Evolutionary conservation across 2,113 vertebrate species (phyloP), one percentile per base, ranked within the genome.

Genomic region (Corydoras sp.): DNA sequence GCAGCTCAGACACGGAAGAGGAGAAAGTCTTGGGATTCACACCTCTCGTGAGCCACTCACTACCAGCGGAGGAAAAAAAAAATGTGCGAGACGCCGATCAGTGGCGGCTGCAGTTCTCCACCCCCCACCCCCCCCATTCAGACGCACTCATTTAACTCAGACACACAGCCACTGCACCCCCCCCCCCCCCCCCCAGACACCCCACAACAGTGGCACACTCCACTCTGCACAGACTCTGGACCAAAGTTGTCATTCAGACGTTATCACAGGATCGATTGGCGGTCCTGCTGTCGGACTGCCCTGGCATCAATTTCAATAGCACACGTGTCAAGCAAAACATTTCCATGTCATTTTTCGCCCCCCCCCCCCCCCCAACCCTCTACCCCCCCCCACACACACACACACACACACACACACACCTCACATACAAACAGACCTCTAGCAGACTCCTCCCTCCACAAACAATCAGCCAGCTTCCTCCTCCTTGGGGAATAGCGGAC

Each of bases 401-500:
- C 79, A 53, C 18, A 63, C 68, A 54, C 77, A 79, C 79, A 53
- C 76, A 65, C 55, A 51, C 70, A 70, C 53, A 60, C 74, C 55
- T 48, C 72, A 70, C 53, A 60, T 72, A 76, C 72, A 32, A 43
- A 81, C 76, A 65, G 82, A 81, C 76, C 77, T 80, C 77, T 79
- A 68, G 10, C 67, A 76, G 81, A 84, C 84, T 85, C 83, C 85
- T 81, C 84, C 86, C 69, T 82, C 84, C 76, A 80, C 81, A 75
- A 74, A 67, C 55, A 80, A 83, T 81, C 10, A 61, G 80, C 85
- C 82, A 79, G 81, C 83, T 80, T 83, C 79, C 81, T 86, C 77
- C 77, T 79, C 69, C 74, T 69, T 48, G 71, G 82, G 87, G 83
- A 85, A 83, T 83, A 86, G 83, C 81, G 81, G 73, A 86, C 80